These are phyloP conservation scores for Cybosia mesomella DNA, from an alignment of 2,888 invertebrate genomes.

Conservation along the genomic window DNA sequence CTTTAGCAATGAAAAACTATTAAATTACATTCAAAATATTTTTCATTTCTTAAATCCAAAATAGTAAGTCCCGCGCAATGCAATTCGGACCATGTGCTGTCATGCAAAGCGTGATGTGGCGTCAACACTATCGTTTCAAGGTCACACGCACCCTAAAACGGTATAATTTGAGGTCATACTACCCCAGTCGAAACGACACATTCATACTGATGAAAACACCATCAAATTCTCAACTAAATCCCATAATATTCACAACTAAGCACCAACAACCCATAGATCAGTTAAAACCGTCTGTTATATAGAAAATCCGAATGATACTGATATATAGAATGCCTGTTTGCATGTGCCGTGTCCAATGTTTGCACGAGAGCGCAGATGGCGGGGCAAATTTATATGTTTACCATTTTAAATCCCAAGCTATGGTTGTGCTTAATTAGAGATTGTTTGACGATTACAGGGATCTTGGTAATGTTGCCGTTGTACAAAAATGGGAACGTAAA, in stretches of 20 bases:
- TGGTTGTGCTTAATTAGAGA: conserved; percentile 31
- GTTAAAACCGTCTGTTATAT: conserved; percentile 29
- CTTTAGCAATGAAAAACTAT: too few species aligned
- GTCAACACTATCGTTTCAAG: too few species aligned
- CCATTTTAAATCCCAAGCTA: conserved; percentile 44
- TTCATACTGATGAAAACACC: too few species aligned
- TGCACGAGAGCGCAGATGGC: conserved; percentile 44
- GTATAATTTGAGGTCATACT: too few species aligned
- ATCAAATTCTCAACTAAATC: too few species aligned
- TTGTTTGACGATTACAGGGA: conserved; percentile 12
- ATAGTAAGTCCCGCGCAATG: too few species aligned
- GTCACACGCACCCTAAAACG: too few species aligned
- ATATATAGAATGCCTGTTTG: conserved; percentile 53
- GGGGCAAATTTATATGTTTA: conserved; percentile 48
- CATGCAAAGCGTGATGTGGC: too few species aligned
- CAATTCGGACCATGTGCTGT: too few species aligned
- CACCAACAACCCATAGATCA: conserved; percentile 21
- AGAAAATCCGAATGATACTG: conserved; percentile 54
- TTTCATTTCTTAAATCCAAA: too few species aligned
- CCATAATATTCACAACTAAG: not conserved
- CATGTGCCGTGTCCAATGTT: conserved; percentile 48
- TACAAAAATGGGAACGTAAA: not conserved
- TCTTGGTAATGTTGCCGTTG: not conserved
- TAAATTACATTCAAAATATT: too few species aligned
- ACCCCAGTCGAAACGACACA: too few species aligned